A percentile compares a stretch with the other conserved stretches of the same genome.
Conservation (phyloP, 2,797 vertebrate genomes). For the Cyprinodon diabolis region DNA sequence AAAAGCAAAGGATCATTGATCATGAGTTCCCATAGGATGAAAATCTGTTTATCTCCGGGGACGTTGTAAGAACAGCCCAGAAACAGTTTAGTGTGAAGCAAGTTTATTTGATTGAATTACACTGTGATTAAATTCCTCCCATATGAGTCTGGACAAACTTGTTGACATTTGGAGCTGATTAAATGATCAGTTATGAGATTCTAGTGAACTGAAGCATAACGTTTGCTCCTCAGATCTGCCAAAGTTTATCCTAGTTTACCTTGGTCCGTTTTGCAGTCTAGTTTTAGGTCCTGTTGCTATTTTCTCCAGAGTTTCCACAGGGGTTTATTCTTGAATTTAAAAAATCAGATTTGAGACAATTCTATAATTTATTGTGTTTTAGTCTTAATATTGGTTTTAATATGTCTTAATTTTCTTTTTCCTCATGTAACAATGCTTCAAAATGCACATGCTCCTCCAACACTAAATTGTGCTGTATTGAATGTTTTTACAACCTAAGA, state of each 20-base stretch:
- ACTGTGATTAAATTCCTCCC: slow-evolving; percentile 51
- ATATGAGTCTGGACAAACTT: slow-evolving; percentile 47
- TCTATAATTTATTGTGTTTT: too few relatives aligned
- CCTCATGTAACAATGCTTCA: too few relatives aligned
- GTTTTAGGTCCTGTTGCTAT: not conserved
- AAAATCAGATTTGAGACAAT: too few relatives aligned
- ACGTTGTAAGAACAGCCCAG: slow-evolving; percentile 38
- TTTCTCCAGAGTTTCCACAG: not conserved
- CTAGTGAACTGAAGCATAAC: slow-evolving; percentile 16
- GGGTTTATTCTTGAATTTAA: too few relatives aligned
- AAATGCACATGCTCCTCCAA: too few relatives aligned
- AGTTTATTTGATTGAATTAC: slow-evolving; percentile 28
- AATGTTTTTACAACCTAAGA: too few relatives aligned
- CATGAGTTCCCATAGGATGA: slow-evolving; percentile 19
- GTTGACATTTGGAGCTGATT: slow-evolving; percentile 52
- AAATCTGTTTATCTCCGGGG: slow-evolving; percentile 41
- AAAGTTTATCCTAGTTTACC: not conserved
- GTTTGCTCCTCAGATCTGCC: slow-evolving; percentile 4
- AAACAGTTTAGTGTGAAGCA: slow-evolving; percentile 23
- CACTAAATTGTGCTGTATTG: too few relatives aligned
- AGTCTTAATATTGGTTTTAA: too few relatives aligned
- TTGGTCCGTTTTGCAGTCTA: not conserved
- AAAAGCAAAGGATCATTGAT: slow-evolving; percentile 37
- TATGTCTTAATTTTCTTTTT: too few relatives aligned
- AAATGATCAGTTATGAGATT: slow-evolving; percentile 34